Conservation (phyloP, 2,113 vertebrate species). For the Morphnarchus princeps region DNA sequence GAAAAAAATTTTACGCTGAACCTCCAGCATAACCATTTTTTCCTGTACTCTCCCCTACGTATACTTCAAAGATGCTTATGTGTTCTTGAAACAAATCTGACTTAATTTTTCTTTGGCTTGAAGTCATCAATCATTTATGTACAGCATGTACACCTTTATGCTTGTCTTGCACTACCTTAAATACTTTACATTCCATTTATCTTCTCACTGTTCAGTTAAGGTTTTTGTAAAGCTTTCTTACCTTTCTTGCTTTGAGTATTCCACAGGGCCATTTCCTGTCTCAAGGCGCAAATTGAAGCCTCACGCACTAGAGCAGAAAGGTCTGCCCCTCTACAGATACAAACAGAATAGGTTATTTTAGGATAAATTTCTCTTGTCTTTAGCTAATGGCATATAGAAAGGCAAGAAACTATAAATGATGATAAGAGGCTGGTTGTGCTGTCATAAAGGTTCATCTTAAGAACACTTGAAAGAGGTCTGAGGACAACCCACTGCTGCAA, state of each 20-base stretch:
- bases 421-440: not conserved
- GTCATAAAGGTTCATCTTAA: not conserved
- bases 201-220: not conserved
- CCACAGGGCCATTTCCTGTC: slow-evolving; percentile 68
- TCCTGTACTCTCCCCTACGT: not conserved
- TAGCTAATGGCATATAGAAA: not conserved
- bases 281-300: slow-evolving; percentile 87
- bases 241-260: slow-evolving; percentile 41
- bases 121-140: not conserved
- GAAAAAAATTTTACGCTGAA: not conserved
- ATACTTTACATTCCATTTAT: not conserved
- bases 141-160: not conserved
- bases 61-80: not conserved
- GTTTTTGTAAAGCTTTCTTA: slow-evolving; percentile 22
- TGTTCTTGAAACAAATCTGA: not conserved
- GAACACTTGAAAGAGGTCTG: not conserved
- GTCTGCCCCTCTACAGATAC: slow-evolving; percentile 85
- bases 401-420: not conserved
- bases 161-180: not conserved
- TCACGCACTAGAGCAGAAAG: slow-evolving; percentile 91
- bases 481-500: not conserved
- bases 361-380: not conserved
- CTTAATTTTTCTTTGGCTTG: not conserved
- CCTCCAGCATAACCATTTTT: not conserved
- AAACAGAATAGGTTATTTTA: not conserved